Base-by-base conservation (phyloP, 1,140 invertebrate genomes). In the Macrocentrus cingulum region DNA sequence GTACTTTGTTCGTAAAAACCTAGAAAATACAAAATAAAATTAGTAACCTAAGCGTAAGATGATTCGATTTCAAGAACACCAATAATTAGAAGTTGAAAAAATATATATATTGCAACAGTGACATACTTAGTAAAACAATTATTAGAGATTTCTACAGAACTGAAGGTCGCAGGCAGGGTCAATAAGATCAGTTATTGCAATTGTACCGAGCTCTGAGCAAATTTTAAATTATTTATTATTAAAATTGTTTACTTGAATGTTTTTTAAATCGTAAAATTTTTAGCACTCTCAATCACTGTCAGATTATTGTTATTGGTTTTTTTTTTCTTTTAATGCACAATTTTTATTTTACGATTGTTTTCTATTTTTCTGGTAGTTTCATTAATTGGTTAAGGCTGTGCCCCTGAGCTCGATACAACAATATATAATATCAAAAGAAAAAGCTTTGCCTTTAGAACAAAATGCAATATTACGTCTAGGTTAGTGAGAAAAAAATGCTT, bases 1-100 rank as follows among this genome's bases (percentile, higher is more conserved):
- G 68, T 69, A 56, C 71, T 77, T 48, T 79, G 75, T 53, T 79
- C 77, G 61, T 80, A 77, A 62, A 80, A 80, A 9, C 78, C 78
- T 80, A 66, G 13, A 34, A 55, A 25, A 23, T 39, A 4, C 8
- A 19, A 48, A 48, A 56, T 53, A 20, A 49, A 50, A 2, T 16
- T 34, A 51, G 20, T 18, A 16, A 51, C 18, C n/a, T 4, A 5
- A 29, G 25, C 16, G 9, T 25, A 44, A 37, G n/a, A n/a, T 19
- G 9, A 52, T 9, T 16, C n/a, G 11, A 13, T 15, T 51, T 18
- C 11, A 16, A 0, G 16, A n/a, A n/a, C n/a, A n/a, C n/a, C n/a
- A n/a, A n/a, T n/a, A n/a, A n/a, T n/a, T n/a, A n/a, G n/a, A n/a
- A n/a, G n/a, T n/a, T n/a, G 42, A 45, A 51, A 15, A 1, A 18